Conservation (phyloP, 2,888 invertebrate genomes). For the Philonicus albiceps region DNA sequence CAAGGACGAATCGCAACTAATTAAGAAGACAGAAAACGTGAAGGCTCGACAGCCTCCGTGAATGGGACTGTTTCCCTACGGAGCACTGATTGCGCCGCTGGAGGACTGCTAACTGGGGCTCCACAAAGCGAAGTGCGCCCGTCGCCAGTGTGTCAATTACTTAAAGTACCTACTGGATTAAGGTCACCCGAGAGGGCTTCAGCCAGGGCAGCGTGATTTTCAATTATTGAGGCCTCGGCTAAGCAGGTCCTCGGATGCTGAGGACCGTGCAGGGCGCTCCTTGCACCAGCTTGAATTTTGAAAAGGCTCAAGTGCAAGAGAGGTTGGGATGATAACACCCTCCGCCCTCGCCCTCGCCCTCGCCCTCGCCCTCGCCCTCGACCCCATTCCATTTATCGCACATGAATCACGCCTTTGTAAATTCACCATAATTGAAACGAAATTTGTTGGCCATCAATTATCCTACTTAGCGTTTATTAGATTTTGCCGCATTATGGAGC, state of each 20-base stretch:
- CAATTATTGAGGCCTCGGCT: not conserved
- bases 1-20: constrained; percentile 23
- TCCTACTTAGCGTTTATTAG: not conserved
- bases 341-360: not conserved
- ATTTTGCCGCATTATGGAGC: not conserved
- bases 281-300: not conserved
- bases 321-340: not conserved
- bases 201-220: not conserved
- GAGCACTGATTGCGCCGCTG: not conserved
- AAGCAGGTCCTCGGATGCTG: not conserved
- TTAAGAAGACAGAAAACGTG: constrained; percentile 8
- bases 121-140: not conserved
- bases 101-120: not conserved
- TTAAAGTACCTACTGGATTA: constrained; percentile 24
- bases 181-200: not conserved
- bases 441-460: not conserved
- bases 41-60: not conserved
- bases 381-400: not conserved
- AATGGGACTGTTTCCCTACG: not conserved
- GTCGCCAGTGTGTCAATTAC: constrained; percentile 31
- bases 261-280: not conserved
- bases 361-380: no score
- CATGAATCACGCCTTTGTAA: not conserved
- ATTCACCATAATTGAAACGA: not conserved
- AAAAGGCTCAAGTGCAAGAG: not conserved